Evolutionary conservation across 2,797 vertebrate genomes (phyloP).

Genomic region (Gambelia wislizenii): DNA sequence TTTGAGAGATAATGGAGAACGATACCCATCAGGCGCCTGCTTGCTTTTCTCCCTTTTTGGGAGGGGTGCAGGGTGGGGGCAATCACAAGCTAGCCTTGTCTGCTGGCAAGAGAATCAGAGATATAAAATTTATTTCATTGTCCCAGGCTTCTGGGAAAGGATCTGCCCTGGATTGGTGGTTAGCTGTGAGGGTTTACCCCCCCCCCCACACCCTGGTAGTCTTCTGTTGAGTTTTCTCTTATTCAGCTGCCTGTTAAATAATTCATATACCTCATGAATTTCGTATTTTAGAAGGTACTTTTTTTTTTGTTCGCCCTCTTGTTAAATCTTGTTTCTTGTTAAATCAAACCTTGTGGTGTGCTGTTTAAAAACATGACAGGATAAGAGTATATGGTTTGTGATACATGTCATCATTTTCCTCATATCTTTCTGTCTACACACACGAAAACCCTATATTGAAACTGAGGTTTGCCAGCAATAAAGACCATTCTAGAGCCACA

Average conservation of each 20-base stretch:
- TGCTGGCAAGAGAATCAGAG: constrained; percentile 72
- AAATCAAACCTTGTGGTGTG: constrained; percentile 25
- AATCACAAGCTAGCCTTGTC: constrained; percentile 70
- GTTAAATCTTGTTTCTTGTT: no score
- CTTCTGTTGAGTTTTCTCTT: constrained; percentile 73
- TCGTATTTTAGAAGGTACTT: constrained; percentile 66
- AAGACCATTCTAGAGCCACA: neutral
- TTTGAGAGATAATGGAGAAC: constrained; percentile 82
- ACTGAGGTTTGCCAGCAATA: neutral
- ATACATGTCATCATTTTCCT: constrained; percentile 37
- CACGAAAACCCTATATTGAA: neutral
- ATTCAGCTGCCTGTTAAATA: constrained; percentile 78
- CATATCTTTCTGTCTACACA: neutral
- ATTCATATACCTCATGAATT: constrained; percentile 71
- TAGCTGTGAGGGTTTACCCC: constrained; percentile 16
- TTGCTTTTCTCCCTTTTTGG: constrained; percentile 1
- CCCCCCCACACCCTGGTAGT: constrained; percentile 58
- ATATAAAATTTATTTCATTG: constrained; percentile 79
- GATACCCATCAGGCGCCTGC: constrained; percentile 73
- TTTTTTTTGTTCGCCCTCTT: constrained; percentile 32
- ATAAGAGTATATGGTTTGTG: constrained; percentile 32
- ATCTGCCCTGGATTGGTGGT: constrained; percentile 40
- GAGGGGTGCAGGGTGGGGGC: constrained; percentile 47
- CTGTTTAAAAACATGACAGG: neutral
- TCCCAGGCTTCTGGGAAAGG: constrained; percentile 73